Conservation (phyloP, 2,113 vertebrate species). For the Typhlomys cinereus region DNA sequence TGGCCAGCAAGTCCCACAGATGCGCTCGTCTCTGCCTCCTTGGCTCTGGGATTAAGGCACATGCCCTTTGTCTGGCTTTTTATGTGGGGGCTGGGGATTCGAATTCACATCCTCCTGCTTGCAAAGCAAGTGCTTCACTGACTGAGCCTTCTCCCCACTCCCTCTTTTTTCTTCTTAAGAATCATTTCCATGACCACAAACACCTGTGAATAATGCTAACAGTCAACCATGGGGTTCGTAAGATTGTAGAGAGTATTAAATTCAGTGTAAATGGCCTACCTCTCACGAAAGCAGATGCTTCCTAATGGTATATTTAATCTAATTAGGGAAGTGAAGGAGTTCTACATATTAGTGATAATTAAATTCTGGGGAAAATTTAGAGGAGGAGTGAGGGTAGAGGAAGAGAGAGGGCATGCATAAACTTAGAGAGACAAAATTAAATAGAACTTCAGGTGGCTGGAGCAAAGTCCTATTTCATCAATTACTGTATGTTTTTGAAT, state of each 20-base stretch:
- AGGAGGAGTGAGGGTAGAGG: not conserved
- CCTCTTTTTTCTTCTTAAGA: not conserved
- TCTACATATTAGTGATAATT: constrained; percentile 43
- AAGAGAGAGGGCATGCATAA: not conserved
- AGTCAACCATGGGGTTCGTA: not conserved
- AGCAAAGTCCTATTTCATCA: not conserved
- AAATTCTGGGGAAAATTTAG: constrained; percentile 26
- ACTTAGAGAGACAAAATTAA: not conserved
- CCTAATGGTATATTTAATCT: constrained; percentile 56
- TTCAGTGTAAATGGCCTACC: not conserved
- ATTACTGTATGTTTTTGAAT: not conserved
- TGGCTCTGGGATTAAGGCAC: not conserved
- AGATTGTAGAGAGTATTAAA: constrained; percentile 12
- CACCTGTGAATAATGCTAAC: constrained; percentile 10
- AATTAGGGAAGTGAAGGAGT: constrained; percentile 36
- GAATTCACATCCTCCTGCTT: not conserved
- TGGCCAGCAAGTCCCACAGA: too few relatives aligned
- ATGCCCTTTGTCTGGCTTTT: not conserved
- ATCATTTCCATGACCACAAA: not conserved
- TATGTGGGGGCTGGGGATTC: not conserved
- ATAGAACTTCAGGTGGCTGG: not conserved
- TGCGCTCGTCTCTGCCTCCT: not conserved
- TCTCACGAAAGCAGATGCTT: constrained; percentile 27
- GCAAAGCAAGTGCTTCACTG: not conserved
- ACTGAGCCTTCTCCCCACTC: not conserved